Base-by-base conservation (phyloP, 2,797 vertebrate genomes). In the Sylvia borin region DNA sequence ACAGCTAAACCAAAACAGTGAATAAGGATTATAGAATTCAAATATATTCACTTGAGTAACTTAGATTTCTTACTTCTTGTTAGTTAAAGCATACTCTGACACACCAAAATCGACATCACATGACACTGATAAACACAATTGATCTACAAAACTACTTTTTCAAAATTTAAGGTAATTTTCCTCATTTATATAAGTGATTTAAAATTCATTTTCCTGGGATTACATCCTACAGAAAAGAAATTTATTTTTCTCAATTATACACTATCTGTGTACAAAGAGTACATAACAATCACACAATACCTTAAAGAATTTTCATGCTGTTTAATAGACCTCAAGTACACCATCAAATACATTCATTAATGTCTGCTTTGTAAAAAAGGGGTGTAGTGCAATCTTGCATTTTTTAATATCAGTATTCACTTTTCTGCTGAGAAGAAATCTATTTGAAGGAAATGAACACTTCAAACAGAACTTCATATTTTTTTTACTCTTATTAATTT, bases 1-100 rank as follows among this genome's bases (percentile, higher is more conserved):
- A 75, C 54, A 84, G 51, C 27, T 92, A 77, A 71, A 93, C 81
- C 34, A 94, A 96, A 77, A 84, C 26, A 60, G 3, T 53, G 36
- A 94, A 84, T 48, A 67, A 87, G 40, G 62, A 88, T 53, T 60
- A 71, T 34, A 88, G 40, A 92, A 91, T 86, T 64, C 27, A 88
- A 92, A 92, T 72, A 19, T 32, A 53, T 53, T 91, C 67, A 61
- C 6, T 88, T 86, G 50, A 45, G 36, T 53, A 89, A 85, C 50
- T 89, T 78, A 57, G 38, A 88, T 90, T 66, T 92, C 25, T 92
- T 67, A 66, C 14, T 82, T 79, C 43, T 68, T 83, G 50, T 48
- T 77, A 68, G 51, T 87, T 80, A 91, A 93, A 87, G 62, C 11
- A 45, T 40, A 54, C 58, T 45, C n/a, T 87, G 51, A 60, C 48